A percentile compares a stretch with the other conserved stretches of the same genome.
These are phyloP conservation scores for Neoascia interrupta DNA, from an alignment of 2,888 invertebrate species.

Conservation along the genomic window DNA sequence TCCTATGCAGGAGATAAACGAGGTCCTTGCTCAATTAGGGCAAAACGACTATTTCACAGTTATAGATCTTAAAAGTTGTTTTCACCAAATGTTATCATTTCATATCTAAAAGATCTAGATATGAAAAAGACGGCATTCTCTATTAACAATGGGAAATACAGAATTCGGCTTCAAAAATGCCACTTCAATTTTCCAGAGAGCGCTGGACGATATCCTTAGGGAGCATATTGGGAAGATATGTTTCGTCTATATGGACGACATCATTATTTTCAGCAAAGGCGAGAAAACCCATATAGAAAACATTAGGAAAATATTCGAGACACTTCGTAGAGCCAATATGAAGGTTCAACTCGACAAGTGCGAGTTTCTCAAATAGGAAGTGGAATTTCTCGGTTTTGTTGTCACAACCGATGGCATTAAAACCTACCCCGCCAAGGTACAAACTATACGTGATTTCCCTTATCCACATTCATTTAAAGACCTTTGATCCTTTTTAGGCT, in stretches of 20 bases:
- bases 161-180: slow-evolving; percentile 42
- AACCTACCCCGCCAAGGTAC: slow-evolving; percentile 33
- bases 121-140: slow-evolving; percentile 29
- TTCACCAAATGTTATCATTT: slow-evolving; percentile 45
- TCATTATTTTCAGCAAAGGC: slow-evolving; percentile 42
- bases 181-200: slow-evolving; percentile 24
- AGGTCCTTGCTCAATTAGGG: slow-evolving; percentile 13
- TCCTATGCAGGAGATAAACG: slow-evolving; percentile 20
- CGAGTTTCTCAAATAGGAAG: slow-evolving; percentile 29
- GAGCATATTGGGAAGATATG: slow-evolving; percentile 18
- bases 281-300: slow-evolving; percentile 31
- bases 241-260: slow-evolving; percentile 38
- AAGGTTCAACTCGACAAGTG: slow-evolving; percentile 42
- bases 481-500: slow-evolving; percentile 21
- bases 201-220: slow-evolving; percentile 26
- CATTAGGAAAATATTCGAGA: slow-evolving; percentile 32
- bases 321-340: not conserved
- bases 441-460: slow-evolving; percentile 35
- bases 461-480: slow-evolving; percentile 35
- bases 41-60: slow-evolving; percentile 14
- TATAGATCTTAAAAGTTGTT: slow-evolving; percentile 34
- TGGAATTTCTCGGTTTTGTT: slow-evolving; percentile 12
- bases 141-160: slow-evolving; percentile 25
- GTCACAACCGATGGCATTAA: slow-evolving; percentile 44
- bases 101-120: slow-evolving; percentile 27